Percentiles rank a stretch among this genome's conserved stretches.
Evolutionary conservation across 1,140 invertebrate species (phyloP).

Genomic region (Drusus annulatus): DNA sequence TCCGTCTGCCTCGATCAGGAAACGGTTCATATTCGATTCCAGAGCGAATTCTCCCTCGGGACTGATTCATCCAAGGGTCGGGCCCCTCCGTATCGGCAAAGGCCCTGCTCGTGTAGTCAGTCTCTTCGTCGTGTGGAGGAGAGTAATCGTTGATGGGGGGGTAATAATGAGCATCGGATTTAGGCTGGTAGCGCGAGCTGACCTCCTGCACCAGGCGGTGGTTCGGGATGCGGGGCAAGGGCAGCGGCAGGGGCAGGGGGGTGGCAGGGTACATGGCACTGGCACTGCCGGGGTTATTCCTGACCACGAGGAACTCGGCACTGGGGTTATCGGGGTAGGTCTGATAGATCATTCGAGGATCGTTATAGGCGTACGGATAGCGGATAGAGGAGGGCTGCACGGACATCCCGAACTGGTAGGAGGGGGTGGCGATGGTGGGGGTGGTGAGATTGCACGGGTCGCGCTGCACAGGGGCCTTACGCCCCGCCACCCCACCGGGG

Average conservation of each 20-base stretch:
- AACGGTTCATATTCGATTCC: constrained; percentile 37
- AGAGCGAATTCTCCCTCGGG: constrained; percentile 10
- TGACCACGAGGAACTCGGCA: constrained; percentile 36
- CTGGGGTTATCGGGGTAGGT: constrained; percentile 6
- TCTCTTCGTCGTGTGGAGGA: constrained; percentile 1
- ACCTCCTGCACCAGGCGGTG: constrained; percentile 2
- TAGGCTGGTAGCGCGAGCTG: constrained; percentile 33
- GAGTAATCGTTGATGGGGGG: constrained; percentile 38
- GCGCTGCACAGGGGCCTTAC: constrained; percentile 43
- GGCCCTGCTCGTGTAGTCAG: not conserved
- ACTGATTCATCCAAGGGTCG: constrained; percentile 45
- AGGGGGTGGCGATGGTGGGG: constrained; percentile 22
- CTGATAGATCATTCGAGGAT: constrained; percentile 36
- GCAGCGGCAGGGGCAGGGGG: not conserved
- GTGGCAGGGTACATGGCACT: constrained; percentile 15
- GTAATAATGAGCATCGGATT: constrained; percentile 45
- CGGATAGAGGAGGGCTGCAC: constrained; percentile 32
- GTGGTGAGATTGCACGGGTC: constrained; percentile 50
- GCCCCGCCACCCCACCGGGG: not conserved
- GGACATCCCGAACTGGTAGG: constrained; percentile 48
- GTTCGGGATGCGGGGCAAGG: not conserved
- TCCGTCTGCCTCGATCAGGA: constrained; percentile 23
- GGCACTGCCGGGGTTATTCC: constrained; percentile 11
- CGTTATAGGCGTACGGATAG: constrained; percentile 20
- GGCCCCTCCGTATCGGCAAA: constrained; percentile 30